These are phyloP conservation scores for Numenius arquata DNA, from an alignment of 2,113 vertebrate genomes.

Conservation along the genomic window DNA sequence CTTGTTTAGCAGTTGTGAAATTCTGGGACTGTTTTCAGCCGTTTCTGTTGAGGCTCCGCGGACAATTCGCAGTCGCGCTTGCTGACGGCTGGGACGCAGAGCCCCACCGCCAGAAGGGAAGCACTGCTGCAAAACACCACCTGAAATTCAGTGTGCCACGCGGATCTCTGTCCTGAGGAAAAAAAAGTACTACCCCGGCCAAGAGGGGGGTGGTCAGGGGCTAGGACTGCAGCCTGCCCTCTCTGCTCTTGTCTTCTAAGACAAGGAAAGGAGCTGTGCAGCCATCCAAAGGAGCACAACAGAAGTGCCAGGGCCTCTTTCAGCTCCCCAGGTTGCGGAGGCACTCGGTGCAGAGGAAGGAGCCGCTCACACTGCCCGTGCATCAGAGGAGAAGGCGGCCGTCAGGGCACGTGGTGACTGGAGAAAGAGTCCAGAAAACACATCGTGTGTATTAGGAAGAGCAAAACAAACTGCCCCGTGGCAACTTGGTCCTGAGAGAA, in stretches of 20 bases:
- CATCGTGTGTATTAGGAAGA: background rate
- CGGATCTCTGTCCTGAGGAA: background rate
- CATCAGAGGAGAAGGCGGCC: background rate
- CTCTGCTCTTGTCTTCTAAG: background rate
- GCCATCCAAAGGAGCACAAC: rapidly evolving
- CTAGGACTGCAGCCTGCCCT: background rate
- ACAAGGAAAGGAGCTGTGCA: background rate
- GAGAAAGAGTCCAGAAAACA: background rate
- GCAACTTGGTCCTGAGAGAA: background rate
- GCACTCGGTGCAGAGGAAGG: background rate
- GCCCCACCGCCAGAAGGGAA: background rate
- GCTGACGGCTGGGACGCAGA: background rate
- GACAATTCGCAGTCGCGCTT: background rate
- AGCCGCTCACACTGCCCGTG: background rate
- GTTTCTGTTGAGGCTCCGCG: background rate
- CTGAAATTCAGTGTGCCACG: background rate
- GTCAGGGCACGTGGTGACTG: background rate
- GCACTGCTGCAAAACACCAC: background rate
- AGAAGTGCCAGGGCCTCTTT: background rate
- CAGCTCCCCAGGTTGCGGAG: background rate
- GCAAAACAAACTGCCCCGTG: background rate
- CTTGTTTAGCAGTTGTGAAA: background rate
- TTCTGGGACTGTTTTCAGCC: background rate
- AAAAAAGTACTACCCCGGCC: background rate
- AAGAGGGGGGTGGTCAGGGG: rapidly evolving